These are phyloP conservation scores for Haliclona indistincta DNA, from an alignment of 37 sponge, comb jelly and placozoan species.

Conservation along the genomic window DNA sequence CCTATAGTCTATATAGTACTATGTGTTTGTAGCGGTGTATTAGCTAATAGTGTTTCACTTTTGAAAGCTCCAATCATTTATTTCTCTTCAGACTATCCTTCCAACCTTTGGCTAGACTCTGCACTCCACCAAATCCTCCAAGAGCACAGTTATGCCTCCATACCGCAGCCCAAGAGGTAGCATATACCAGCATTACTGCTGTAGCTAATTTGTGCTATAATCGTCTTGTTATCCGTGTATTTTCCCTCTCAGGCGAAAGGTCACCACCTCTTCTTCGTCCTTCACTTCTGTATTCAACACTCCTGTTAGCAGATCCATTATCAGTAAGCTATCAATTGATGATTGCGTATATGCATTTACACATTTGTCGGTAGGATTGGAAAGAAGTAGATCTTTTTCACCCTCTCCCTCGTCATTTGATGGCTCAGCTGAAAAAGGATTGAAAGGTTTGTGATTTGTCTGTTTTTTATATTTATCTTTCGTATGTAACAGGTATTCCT, in stretches of 20 bases:
- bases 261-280: too few relatives aligned
- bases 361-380: conserved; percentile 10
- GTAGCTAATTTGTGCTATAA: neutral
- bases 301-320: neutral
- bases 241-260: too few relatives aligned
- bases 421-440: neutral
- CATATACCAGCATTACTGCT: neutral
- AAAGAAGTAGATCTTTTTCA: conserved; percentile 7
- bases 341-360: neutral
- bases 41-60: too few relatives aligned
- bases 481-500: neutral
- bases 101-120: conserved; percentile 24
- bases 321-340: neutral
- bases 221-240: neutral
- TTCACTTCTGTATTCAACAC: too few relatives aligned
- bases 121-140: conserved; percentile 15
- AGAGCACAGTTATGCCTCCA: conserved; percentile 41
- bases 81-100: conserved; percentile 19
- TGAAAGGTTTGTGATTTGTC: neutral
- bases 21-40: neutral
- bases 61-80: neutral
- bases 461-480: neutral
- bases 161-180: conserved; percentile 27
- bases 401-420: conserved; percentile 2
- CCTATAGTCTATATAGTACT: neutral